A percentile compares a stretch with the other conserved stretches of the same genome.
phyloP scores from a whole-genome alignment of 2,113 vertebrate species.

The Plotosus lineatus region DNA sequence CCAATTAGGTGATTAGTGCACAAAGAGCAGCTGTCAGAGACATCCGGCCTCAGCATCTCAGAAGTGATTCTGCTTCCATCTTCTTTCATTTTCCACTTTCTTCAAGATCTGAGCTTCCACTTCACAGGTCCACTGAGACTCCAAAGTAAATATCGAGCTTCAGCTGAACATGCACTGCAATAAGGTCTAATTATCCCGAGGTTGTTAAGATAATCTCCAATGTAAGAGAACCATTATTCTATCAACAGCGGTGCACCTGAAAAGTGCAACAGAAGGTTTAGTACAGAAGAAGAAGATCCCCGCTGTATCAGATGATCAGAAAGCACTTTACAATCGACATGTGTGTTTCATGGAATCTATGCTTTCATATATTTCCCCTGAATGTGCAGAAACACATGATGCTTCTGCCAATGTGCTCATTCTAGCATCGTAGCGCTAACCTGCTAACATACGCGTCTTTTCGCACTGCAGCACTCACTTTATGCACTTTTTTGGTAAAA shows the following conservation, averaged over 20 bases:
- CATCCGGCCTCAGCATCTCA: constrained; percentile 55
- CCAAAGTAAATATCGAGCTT: neutral
- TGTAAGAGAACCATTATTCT: constrained; percentile 10
- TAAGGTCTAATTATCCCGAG: neutral
- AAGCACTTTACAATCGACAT: neutral
- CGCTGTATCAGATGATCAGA: neutral
- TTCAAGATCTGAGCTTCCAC: neutral
- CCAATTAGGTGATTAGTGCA: constrained; percentile 71
- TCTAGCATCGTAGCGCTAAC: too few species aligned
- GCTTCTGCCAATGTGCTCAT: too few species aligned
- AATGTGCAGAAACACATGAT: constrained; percentile 21
- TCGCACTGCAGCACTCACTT: too few species aligned
- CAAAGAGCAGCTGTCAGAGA: constrained; percentile 66
- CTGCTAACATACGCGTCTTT: too few species aligned
- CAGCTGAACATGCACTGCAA: neutral
- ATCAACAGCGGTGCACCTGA: constrained; percentile 13
- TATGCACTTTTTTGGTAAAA: too few species aligned
- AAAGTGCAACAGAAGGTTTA: neutral
- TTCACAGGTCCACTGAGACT: neutral
- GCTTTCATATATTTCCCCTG: neutral
- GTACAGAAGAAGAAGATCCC: neutral
- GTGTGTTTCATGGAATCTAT: constrained; percentile 13
- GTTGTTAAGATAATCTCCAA: constrained; percentile 24
- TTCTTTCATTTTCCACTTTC: constrained; percentile 9
- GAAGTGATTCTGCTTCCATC: constrained; percentile 47